Evolutionary conservation across 2,113 vertebrate species (phyloP), one percentile per base, ranked within the genome.

Genomic region (Hippocampus guttulatus): DNA sequence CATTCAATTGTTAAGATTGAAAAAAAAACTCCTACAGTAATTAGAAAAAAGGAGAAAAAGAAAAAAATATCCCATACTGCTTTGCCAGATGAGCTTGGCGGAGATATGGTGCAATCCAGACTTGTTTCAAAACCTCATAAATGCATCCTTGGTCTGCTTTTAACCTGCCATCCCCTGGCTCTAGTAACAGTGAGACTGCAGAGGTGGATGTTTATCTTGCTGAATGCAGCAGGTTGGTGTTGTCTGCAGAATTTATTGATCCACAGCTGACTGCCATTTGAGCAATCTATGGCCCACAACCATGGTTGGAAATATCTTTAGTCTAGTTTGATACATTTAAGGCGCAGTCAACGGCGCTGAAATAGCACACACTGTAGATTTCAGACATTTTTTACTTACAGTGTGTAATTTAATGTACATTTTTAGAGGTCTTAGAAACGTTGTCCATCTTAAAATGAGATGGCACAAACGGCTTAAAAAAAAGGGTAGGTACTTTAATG

Each of bases 141-240:
- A 61, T 7, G 27, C 25, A 61, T 61, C 27, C 58, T 18, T 61
- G 11, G 8, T 23, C 20, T 61, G 27, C 58, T 61, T 33, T 54
- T 61, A 33, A 61, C 2, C 60, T 62, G 60, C 60, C 58, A 18
- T 61, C 27, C 6, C 58, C 15, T 61, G 58, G 23, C 58, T 40
- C 30, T 21, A 38, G 61, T 40, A 40, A 33, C 18, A 5, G 61
- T 20, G 20, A 63, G 33, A 40, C 61, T 63, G 61, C 33, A 63
- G 61, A 38, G 61, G 61, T 10, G 18, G 61, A 63, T 21, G 61
- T 40, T 63, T 21, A 63, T 40, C 61, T 18, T 21, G 18, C 30
- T 63, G 33, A 63, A 40, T 40, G 61, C 61, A 63, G 16, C 61
- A 63, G 33, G 61, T 40, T 33, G 61, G 30, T 63, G 61, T 63